Evolutionary conservation across 2,797 vertebrate genomes (phyloP), one percentile per base, ranked within the genome.

Genomic region (Hephaestus fuliginosus): DNA sequence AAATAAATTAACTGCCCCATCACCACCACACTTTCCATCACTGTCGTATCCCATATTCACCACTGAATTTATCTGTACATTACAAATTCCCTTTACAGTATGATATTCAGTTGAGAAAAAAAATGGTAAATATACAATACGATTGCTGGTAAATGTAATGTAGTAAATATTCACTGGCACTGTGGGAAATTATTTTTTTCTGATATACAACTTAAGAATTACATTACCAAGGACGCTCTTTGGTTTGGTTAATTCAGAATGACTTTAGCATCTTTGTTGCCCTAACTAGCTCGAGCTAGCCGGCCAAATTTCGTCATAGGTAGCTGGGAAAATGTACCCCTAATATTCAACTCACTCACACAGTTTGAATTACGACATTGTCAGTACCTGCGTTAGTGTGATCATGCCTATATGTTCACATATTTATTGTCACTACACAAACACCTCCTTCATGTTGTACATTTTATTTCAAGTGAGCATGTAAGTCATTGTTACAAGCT

Each of bases 51-150:
- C 56, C 46, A n/a, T 43, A 20, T 70, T 62, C 25, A 58, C 46
- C 25, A 51, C 13, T 56, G 33, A 36, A 70, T 64, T 76, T 36
- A 75, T 58, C 66, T 60, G 28, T 46, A 60, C 43, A 48, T 78
- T 69, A 60, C 65, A 69, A 17, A 74, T 80, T 78, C 82, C 49
- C 70, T 78, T 82, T 49, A 60, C 20, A 72, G 61, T 20, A 18
- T 63, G 53, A 69, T 67, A 52, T 64, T 72, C 64, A 58, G 66
- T 82, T 69, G 17, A 6, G 51, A 55, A 4, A 36, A 73, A 49
- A 60, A 25, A 56, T 12, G 25, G 49, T 5, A 30, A 64, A 62
- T 30, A 72, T 43, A 28, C 22, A 73, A 36, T 36, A 36, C 7
- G 15, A 67, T 39, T 36, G 67, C 46, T 55, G 51, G 55, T 64